Evolutionary conservation across 1,140 invertebrate species (phyloP), one percentile per base, ranked within the genome.

Genomic region (Oryzaephilus surinamensis): DNA sequence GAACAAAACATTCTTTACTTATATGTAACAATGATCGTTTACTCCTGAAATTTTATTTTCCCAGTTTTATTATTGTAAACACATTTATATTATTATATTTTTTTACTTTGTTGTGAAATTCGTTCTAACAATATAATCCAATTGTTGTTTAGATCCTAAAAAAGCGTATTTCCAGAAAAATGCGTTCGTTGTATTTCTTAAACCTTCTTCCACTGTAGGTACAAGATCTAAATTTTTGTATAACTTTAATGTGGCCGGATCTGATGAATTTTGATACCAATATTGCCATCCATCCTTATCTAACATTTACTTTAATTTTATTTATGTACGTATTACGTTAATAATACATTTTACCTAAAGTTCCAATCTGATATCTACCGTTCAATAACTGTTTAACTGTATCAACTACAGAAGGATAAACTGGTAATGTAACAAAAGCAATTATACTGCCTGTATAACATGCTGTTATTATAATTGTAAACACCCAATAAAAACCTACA

Each of bases 381-480:
- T 55, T 46, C 2, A 78, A 39, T 11, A 85, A 55, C 51, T 83
- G 72, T 16, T 69, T 24, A 6, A 76, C 66, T 1, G 70, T 73
- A 49, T 84, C 79, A 2, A 82, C 65, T 0, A 77, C 77, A 13
- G 71, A 67, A 2, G 81, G 80, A 62, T 73, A 81, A 0, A 74
- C 66, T 0, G 81, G 80, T 33, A 84, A 57, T 3, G 80, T 84
- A 10, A 85, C 79, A 57, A 84, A 85, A 1, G 81, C 79, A 54
- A 84, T 83, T 15, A 85, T 83, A 5, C 76, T 82, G 14, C 81
- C 78, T 2, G 81, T 83, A 44, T 85, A 85, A 49, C 79, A 80
- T 17, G 81, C 76, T 1, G 80, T 83, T 38, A 84, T 76, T 12
- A 85, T 84, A 15, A 83, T 84, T 2, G 80, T 83, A 48, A 85